A percentile compares a stretch with the other conserved stretches of the same genome.
phyloP scores from a whole-genome alignment of 1,140 invertebrate genomes.

The Diprion similis region DNA sequence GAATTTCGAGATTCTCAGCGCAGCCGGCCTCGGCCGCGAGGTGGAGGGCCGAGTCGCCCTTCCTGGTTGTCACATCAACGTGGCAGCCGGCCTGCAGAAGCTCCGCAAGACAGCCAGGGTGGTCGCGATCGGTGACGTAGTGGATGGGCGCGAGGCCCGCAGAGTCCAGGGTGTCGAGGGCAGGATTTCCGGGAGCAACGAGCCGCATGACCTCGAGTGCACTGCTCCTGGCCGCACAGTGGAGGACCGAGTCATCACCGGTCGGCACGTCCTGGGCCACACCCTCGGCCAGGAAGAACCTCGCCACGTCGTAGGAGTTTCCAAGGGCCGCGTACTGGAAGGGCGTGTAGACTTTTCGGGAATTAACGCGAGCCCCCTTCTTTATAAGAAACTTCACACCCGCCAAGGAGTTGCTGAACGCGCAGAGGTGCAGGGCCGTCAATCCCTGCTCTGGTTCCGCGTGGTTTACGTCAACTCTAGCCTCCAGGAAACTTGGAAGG shows the following conservation, averaged over 20 bases:
- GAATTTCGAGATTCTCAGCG: conserved; percentile 72
- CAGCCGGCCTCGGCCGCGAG: conserved; percentile 82
- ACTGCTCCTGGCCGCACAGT: conserved; percentile 78
- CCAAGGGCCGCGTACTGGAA: conserved; percentile 84
- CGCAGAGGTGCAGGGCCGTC: conserved; percentile 75
- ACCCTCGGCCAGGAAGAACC: conserved; percentile 72
- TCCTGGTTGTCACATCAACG: conserved; percentile 65
- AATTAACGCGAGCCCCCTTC: conserved; percentile 72
- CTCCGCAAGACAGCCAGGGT: conserved; percentile 71
- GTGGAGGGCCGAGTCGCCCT: conserved; percentile 78
- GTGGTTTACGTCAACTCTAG: conserved; percentile 73
- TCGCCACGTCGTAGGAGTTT: conserved; percentile 75
- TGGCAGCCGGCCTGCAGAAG: conserved; percentile 70
- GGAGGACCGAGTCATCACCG: conserved; percentile 78
- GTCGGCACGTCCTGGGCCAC: conserved; percentile 64
- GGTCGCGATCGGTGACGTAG: conserved; percentile 76
- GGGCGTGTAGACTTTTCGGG: conserved; percentile 73
- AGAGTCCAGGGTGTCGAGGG: conserved; percentile 72
- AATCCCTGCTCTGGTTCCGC: conserved; percentile 72
- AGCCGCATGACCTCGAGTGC: conserved; percentile 75
- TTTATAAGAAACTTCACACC: conserved; percentile 73
- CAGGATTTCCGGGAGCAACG: conserved; percentile 73
- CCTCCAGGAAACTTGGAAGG: conserved; percentile 65
- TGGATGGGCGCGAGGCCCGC: conserved; percentile 80
- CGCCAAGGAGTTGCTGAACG: conserved; percentile 77